Percentiles rank a stretch among this genome's conserved stretches.
These are phyloP conservation scores for Varecia variegata DNA, from an alignment of 2,797 vertebrate species.

Conservation along the genomic window DNA sequence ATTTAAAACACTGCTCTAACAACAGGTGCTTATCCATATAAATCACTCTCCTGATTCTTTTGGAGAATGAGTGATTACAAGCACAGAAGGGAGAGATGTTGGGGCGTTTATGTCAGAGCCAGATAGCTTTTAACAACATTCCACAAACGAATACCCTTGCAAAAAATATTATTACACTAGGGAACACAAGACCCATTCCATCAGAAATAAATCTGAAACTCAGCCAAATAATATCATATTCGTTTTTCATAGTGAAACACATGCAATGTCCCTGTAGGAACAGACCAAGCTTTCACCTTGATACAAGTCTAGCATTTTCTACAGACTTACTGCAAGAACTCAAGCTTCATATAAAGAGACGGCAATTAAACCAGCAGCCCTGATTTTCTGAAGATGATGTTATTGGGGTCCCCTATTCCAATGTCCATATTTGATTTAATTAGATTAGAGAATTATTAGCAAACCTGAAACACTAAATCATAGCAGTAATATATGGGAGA, in stretches of 20 bases:
- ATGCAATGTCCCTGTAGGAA: not conserved
- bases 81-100: conserved; percentile 12
- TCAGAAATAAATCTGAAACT: conserved; percentile 64
- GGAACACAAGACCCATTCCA: conserved; percentile 55
- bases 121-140: conserved; percentile 44
- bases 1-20: conserved; percentile 55
- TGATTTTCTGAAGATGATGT: conserved; percentile 31
- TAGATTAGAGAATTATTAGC: conserved; percentile 77
- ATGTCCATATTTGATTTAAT: conserved; percentile 68
- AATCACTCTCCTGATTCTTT: conserved; percentile 52
- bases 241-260: conserved; percentile 49
- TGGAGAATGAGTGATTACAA: not conserved
- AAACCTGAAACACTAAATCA: conserved; percentile 71
- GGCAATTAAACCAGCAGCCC: conserved; percentile 53
- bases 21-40: conserved; percentile 68
- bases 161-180: conserved; percentile 53
- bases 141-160: conserved; percentile 29
- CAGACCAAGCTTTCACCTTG: conserved; percentile 13
- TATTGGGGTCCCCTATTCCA: conserved; percentile 46
- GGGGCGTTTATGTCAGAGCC: not conserved
- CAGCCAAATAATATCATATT: not conserved
- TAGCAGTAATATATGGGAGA: conserved; percentile 61
- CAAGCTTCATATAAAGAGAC: conserved; percentile 38
- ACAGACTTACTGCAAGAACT: conserved; percentile 23
- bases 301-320: conserved; percentile 64